A percentile compares a stretch with the other conserved stretches of the same genome.
These are phyloP conservation scores for Syrmaticus mikado DNA, from an alignment of 2,113 vertebrate genomes.

Conservation along the genomic window DNA sequence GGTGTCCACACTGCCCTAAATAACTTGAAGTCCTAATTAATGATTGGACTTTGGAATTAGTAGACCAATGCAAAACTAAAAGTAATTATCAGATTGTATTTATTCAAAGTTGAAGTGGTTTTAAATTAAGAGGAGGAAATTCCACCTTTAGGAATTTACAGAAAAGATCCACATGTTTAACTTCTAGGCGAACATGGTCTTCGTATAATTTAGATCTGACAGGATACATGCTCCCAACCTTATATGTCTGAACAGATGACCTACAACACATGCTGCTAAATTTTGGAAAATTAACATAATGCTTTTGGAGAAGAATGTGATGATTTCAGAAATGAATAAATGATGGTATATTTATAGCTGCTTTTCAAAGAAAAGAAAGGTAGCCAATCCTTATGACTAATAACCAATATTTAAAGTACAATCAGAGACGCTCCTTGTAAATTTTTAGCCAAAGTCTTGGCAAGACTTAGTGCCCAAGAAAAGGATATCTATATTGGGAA, in stretches of 20 bases:
- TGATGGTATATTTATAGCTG: constrained; percentile 53
- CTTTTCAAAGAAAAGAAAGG: constrained; percentile 69
- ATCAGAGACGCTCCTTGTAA: constrained; percentile 49
- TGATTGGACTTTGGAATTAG: neutral
- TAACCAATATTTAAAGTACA: constrained; percentile 64
- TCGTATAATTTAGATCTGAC: neutral
- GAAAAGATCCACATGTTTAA: neutral
- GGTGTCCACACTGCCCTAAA: neutral
- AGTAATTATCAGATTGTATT: neutral
- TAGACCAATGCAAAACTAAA: neutral
- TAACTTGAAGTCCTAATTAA: neutral
- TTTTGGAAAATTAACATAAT: constrained; percentile 25
- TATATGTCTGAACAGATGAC: neutral
- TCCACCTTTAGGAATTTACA: neutral
- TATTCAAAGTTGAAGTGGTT: neutral
- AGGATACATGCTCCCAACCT: neutral
- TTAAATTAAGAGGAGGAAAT: neutral
- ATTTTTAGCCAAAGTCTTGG: constrained; percentile 56
- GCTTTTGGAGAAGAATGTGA: constrained; percentile 12
- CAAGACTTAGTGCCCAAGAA: constrained; percentile 37
- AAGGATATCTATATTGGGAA: constrained; percentile 49
- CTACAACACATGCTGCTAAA: constrained; percentile 5
- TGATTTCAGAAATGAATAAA: constrained; percentile 51
- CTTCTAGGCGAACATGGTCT: neutral
- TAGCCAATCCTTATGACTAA: constrained; percentile 71